A percentile compares a stretch with the other conserved stretches of the same genome.
Conservation (phyloP, 2,113 vertebrate genomes). For the Rhizomys pruinosus region DNA sequence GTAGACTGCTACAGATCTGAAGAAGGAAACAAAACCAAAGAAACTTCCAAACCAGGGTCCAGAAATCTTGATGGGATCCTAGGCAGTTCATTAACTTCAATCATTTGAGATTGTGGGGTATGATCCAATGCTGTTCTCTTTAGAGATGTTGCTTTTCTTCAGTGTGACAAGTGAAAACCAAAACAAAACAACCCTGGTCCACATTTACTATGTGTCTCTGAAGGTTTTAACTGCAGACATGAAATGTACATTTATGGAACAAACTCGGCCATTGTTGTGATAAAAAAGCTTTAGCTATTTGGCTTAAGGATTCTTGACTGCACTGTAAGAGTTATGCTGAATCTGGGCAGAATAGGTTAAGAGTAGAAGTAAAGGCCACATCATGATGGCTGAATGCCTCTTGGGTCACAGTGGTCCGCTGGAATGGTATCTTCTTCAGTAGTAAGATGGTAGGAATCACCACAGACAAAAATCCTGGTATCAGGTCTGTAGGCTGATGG, state of each 20-base stretch:
- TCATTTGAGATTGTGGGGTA: slow-evolving; percentile 50
- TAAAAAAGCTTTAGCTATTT: slow-evolving; percentile 69
- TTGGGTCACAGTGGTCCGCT: slow-evolving; percentile 74
- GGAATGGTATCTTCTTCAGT: slow-evolving; percentile 78
- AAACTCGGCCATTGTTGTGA: slow-evolving; percentile 60
- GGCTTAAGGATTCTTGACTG: slow-evolving; percentile 69
- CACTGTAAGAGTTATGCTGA: slow-evolving; percentile 54
- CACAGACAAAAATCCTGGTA: slow-evolving; percentile 71
- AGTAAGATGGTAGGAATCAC: slow-evolving; percentile 71
- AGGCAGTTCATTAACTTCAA: slow-evolving; percentile 57
- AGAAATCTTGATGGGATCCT: slow-evolving; percentile 52
- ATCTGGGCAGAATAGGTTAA: slow-evolving; percentile 57
- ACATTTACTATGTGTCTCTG: slow-evolving; percentile 71
- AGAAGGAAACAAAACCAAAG: slow-evolving; percentile 53
- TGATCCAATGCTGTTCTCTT: slow-evolving; percentile 62
- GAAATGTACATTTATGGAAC: slow-evolving; percentile 66
- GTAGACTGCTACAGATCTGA: slow-evolving; percentile 62
- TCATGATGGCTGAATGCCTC: slow-evolving; percentile 64
- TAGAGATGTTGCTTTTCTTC: slow-evolving; percentile 67
- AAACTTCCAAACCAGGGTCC: neutral
- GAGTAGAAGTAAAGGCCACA: slow-evolving; percentile 75
- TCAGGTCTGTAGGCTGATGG: slow-evolving; percentile 68
- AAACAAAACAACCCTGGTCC: slow-evolving; percentile 58
- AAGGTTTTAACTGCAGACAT: slow-evolving; percentile 69
- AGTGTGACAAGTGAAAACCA: slow-evolving; percentile 46